These are phyloP conservation scores for Poicephalus gulielmi DNA, from an alignment of 2,113 vertebrate species.

Conservation along the genomic window DNA sequence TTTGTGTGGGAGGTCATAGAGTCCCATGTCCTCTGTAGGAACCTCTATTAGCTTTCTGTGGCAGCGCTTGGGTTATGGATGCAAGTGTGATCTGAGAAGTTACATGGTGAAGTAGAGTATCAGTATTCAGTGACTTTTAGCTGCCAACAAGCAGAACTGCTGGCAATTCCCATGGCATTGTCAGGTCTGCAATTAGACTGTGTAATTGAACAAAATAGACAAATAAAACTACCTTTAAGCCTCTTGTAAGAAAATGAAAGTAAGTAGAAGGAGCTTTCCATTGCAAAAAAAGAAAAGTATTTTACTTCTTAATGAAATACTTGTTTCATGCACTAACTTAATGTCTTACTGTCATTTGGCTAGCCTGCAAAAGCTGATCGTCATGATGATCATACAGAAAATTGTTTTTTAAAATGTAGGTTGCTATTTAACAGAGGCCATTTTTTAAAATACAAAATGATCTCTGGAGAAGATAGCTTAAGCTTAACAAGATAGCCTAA, in stretches of 20 bases:
- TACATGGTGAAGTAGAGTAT: fast-evolving
- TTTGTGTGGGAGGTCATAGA: fast-evolving
- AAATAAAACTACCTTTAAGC: neutral
- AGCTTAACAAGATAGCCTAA: neutral
- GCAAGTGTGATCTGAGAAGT: neutral
- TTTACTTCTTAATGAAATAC: neutral
- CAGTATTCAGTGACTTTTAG: neutral
- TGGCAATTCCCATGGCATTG: neutral
- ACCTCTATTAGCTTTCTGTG: neutral
- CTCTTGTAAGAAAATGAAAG: neutral
- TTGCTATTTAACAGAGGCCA: neutral
- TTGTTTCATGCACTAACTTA: neutral
- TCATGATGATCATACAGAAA: neutral
- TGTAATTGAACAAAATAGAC: neutral
- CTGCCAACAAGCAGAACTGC: neutral
- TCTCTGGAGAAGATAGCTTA: neutral
- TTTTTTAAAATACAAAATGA: neutral
- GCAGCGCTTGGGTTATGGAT: neutral
- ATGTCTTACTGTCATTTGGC: neutral
- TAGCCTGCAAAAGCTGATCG: neutral
- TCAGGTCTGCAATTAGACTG: neutral
- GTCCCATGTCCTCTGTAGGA: neutral
- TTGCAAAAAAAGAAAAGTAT: neutral
- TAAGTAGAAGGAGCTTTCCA: neutral
- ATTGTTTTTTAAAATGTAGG: neutral